Evolutionary conservation across 2,113 vertebrate genomes (phyloP).

Genomic region (Oncorhynchus masou): DNA sequence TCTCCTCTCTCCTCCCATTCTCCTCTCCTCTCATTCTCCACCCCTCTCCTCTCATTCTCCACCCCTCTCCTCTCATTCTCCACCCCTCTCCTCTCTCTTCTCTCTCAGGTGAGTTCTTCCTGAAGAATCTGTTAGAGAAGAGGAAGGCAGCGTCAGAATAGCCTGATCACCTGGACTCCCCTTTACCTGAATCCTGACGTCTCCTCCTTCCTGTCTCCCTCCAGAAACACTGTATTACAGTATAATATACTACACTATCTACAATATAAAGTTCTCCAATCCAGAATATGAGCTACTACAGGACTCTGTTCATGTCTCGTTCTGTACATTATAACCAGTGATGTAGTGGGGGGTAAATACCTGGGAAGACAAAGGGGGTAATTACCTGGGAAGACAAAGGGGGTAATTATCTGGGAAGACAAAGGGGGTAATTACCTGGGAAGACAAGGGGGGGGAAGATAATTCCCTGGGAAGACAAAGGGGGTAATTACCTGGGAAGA

Average conservation of each 20-base stretch:
- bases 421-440: too few species aligned
- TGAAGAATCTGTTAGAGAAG: constrained; percentile 91
- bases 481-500: too few species aligned
- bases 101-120: constrained; percentile 90
- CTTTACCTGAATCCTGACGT: not conserved
- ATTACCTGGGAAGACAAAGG: too few species aligned
- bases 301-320: not conserved
- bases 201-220: too few species aligned
- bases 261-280: too few species aligned
- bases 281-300: not conserved
- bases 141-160: constrained; percentile 67
- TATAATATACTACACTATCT: not conserved
- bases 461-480: too few species aligned
- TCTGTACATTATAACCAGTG: too few species aligned
- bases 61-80: not conserved
- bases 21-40: too few species aligned
- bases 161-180: not conserved
- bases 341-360: not conserved
- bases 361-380: too few species aligned
- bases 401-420: too few species aligned
- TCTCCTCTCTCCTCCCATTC: too few species aligned
- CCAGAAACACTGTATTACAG: not conserved
- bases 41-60: not conserved
- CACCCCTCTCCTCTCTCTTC: not conserved
- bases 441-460: too few species aligned